Percentiles rank a stretch among this genome's conserved stretches.
phyloP scores from a whole-genome alignment of 2,113 vertebrate species.

The Thryonomys swinderianus region DNA sequence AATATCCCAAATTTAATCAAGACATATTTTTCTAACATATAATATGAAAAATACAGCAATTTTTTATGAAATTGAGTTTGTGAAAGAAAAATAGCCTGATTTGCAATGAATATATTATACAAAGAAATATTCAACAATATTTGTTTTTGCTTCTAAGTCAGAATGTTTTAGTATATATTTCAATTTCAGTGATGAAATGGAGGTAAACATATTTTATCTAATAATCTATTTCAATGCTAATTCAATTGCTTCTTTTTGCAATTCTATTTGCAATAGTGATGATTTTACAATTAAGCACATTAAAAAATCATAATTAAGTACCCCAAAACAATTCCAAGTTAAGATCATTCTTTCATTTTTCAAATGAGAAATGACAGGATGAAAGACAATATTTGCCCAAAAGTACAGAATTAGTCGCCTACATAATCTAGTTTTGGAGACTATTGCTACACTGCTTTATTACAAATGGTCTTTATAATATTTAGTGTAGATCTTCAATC shows the following conservation, averaged over 20 bases:
- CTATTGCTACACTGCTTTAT: neutral
- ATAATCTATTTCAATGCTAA: neutral
- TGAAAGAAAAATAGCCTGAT: slow-evolving; percentile 4
- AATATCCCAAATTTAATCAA: neutral
- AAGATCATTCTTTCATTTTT: neutral
- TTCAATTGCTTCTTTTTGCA: neutral
- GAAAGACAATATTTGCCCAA: neutral
- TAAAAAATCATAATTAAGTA: neutral
- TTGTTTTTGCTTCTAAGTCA: neutral
- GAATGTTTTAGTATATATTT: neutral
- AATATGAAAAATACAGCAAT: neutral
- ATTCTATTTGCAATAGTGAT: neutral
- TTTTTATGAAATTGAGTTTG: neutral
- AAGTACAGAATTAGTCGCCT: neutral
- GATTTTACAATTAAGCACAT: neutral
- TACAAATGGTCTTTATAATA: neutral
- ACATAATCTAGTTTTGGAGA: neutral
- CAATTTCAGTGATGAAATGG: neutral
- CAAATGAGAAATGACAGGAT: neutral
- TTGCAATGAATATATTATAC: neutral
- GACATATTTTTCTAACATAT: slow-evolving; percentile 18
- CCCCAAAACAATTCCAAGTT: neutral
- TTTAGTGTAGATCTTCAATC: neutral
- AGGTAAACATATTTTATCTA: neutral
- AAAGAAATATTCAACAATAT: neutral